Evolutionary conservation across 2,888 invertebrate genomes (phyloP).

Genomic region (Morpho achilles): DNA sequence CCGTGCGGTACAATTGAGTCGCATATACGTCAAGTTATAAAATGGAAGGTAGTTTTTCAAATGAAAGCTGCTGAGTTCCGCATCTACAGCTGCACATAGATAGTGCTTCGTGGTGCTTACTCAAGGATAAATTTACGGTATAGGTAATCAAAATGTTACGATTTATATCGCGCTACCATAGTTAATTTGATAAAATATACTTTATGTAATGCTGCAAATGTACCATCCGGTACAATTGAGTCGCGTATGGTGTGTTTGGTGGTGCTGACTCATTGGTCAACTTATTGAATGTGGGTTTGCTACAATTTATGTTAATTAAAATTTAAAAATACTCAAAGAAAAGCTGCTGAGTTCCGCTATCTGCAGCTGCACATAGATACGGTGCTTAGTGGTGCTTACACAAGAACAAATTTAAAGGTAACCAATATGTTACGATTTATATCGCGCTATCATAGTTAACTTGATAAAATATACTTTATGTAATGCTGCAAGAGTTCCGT

Average conservation of each 20-base stretch:
- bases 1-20: conserved; percentile 66
- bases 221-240: conserved; percentile 69
- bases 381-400: too few relatives aligned
- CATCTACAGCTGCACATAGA: too few relatives aligned
- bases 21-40: conserved; percentile 23
- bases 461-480: conserved; percentile 32
- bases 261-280: conserved; percentile 40
- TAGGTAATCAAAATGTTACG: not conserved
- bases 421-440: not conserved
- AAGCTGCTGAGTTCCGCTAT: too few relatives aligned
- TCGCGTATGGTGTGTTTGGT: conserved; percentile 54
- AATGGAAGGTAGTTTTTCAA: too few relatives aligned
- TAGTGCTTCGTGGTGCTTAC: too few relatives aligned
- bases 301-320: too few relatives aligned
- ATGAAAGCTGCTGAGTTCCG: too few relatives aligned
- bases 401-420: too few relatives aligned
- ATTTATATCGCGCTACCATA: conserved; percentile 3
- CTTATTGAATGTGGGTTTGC: too few relatives aligned
- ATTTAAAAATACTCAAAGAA: too few relatives aligned
- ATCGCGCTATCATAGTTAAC: not conserved
- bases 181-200: not conserved
- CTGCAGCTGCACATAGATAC: too few relatives aligned
- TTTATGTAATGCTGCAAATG: conserved; percentile 59
- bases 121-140: too few relatives aligned
- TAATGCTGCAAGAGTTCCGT: conserved; percentile 61